phyloP scores from a whole-genome alignment of 1,140 invertebrate genomes.

The Macrotrachela quadricornifera region DNA sequence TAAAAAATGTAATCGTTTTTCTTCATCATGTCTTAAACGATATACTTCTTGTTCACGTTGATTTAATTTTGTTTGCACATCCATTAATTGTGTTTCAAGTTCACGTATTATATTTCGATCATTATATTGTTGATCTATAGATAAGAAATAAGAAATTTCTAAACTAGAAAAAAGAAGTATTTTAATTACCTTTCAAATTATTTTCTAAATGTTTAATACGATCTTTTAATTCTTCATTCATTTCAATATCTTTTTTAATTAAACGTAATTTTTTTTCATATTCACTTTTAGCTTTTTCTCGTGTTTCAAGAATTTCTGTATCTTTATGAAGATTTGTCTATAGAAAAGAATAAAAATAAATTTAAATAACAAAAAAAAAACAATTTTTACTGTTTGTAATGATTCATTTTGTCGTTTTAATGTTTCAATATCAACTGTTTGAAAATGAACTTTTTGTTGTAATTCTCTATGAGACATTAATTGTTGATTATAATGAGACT shows the following conservation, averaged over 20 bases:
- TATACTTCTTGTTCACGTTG: no score
- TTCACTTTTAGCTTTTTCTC: conserved; percentile 1
- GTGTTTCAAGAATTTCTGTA: background rate
- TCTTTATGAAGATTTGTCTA: conserved; percentile 3
- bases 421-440: conserved; percentile 2
- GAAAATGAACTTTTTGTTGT: conserved; percentile 2
- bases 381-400: background rate
- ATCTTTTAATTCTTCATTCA: background rate
- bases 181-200: background rate
- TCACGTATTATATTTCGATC: no score
- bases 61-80: no score
- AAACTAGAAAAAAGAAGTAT: background rate
- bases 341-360: background rate
- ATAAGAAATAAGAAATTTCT: no score
- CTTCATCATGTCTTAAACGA: no score
- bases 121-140: no score
- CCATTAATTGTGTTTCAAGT: no score
- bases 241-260: conserved; percentile 7
- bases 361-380: background rate
- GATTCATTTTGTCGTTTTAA: conserved; percentile 6
- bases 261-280: background rate
- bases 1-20: no score
- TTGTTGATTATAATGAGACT: no score
- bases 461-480: background rate
- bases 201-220: background rate